phyloP scores from a whole-genome alignment of 2,888 invertebrate species.

The Osmoderma eremita region DNA sequence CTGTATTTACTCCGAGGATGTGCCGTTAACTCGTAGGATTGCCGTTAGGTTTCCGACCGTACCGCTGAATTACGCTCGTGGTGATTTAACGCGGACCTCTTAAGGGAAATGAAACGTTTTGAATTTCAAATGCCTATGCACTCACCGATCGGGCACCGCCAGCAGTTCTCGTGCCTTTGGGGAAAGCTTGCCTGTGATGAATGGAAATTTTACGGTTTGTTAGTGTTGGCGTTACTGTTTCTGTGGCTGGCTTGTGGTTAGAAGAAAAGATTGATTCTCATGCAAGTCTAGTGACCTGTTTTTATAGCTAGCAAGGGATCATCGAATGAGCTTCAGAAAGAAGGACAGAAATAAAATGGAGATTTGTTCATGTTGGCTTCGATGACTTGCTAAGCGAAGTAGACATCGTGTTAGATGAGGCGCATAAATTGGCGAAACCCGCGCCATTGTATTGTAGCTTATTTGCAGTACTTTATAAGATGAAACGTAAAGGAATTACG shows the following conservation, averaged over 20 bases:
- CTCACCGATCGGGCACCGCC: no score
- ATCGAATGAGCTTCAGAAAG: no score
- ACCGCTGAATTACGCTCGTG: constrained; percentile 4
- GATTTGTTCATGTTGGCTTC: no score
- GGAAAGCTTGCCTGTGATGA: constrained; percentile 47
- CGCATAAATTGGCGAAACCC: no score
- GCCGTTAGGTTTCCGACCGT: no score
- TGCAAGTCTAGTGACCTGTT: constrained; percentile 44
- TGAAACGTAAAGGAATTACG: no score
- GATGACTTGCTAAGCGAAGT: no score
- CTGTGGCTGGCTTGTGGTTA: constrained; percentile 44
- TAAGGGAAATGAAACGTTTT: constrained; percentile 62
- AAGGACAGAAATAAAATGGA: no score
- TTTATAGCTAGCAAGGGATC: constrained; percentile 23
- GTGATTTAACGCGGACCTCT: constrained; percentile 60
- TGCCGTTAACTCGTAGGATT: constrained; percentile 12
- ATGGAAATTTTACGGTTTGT: constrained; percentile 56
- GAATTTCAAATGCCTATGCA: constrained; percentile 59
- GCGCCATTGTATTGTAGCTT: no score
- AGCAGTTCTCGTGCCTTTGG: no score
- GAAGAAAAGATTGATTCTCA: constrained; percentile 54
- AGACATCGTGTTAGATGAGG: no score
- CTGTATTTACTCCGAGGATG: constrained; percentile 52
- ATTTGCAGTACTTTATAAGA: no score
- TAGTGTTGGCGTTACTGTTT: constrained; percentile 27